Conservation (phyloP, 2,113 vertebrate species). For the Pavo muticus region DNA sequence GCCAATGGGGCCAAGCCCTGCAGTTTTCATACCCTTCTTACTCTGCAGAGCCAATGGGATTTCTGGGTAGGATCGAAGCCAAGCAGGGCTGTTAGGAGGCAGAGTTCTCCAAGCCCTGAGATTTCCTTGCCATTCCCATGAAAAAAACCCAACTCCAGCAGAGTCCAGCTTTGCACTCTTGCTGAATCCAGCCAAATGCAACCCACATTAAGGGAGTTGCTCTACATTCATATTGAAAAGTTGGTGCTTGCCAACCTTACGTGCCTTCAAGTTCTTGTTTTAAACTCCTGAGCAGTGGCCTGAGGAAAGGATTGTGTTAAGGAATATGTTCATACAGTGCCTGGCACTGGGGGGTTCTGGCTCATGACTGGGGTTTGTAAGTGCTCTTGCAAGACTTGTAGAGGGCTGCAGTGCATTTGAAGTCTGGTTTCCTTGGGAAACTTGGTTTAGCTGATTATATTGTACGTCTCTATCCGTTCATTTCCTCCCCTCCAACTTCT, state of each 20-base stretch:
- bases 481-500: conserved; percentile 45
- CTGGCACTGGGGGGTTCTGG: conserved; percentile 58
- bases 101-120: conserved; percentile 36
- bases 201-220: conserved; percentile 61
- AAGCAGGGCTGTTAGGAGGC: conserved; percentile 24
- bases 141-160: neutral
- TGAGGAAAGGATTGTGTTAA: conserved; percentile 57
- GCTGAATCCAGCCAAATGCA: conserved; percentile 40
- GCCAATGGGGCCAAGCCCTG: neutral
- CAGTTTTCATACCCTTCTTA: conserved; percentile 11
- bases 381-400: conserved; percentile 40
- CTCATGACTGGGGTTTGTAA: conserved; percentile 42
- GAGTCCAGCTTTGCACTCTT: conserved; percentile 4
- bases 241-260: neutral
- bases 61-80: conserved; percentile 19
- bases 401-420: neutral
- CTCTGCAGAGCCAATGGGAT: neutral
- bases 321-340: conserved; percentile 54
- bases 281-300: conserved; percentile 18
- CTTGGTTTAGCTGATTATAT: neutral
- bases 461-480: neutral
- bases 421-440: conserved; percentile 59
- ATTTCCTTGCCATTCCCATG: conserved; percentile 60
- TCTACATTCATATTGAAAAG: conserved; percentile 61
- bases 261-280: conserved; percentile 7